Evolutionary conservation across 1,140 invertebrate species (phyloP), one percentile per base, ranked within the genome.

Genomic region (Trypoxylus dichotomus): DNA sequence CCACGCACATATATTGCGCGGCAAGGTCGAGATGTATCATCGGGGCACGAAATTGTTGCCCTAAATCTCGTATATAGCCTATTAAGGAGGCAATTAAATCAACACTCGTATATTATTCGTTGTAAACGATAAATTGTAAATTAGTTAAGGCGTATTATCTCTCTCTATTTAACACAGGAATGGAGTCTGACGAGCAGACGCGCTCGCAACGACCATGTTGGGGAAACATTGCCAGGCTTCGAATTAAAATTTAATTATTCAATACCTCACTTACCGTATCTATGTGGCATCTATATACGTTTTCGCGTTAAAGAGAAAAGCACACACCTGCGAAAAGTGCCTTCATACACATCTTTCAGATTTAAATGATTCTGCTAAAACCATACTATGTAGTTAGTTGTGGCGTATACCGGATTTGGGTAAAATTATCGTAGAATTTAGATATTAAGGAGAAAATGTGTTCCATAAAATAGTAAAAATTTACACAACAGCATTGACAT

Each of bases 201-300:
- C 24, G 3, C 7, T 1, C 10, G 11, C 13, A 13, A 21, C 7
- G 0, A 21, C 1, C 15, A 19, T 27, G 27, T 27, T 13, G 60
- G 21, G 19, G 10, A 15, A 68, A 68, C 15, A 15, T 68, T 68
- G 6, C 60, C 60, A 68, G 27, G 60, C 19, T 68, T 68, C 27
- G 60, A 68, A 68, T 68, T 68, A 68, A 68, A 68, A 27, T 68
- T 68, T 68, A 68, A 68, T 68, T 68, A 68, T 68, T 68, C 60
- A 68, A 68, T 68, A 27, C 32, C 32, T 37, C 32, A 37, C 32
- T 37, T 37, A 37, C 32, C 32, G 10, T 37, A 37, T 8, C 32
- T 32, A 2, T 7, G 32, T 32, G 7, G 7, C 32, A 7, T 32
- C 32, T 37, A 37, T 37, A 37, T 37, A 37, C 32, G 32, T 37